Base-by-base conservation (phyloP, 2,797 vertebrate genomes). In the Gorsachius magnificus region DNA sequence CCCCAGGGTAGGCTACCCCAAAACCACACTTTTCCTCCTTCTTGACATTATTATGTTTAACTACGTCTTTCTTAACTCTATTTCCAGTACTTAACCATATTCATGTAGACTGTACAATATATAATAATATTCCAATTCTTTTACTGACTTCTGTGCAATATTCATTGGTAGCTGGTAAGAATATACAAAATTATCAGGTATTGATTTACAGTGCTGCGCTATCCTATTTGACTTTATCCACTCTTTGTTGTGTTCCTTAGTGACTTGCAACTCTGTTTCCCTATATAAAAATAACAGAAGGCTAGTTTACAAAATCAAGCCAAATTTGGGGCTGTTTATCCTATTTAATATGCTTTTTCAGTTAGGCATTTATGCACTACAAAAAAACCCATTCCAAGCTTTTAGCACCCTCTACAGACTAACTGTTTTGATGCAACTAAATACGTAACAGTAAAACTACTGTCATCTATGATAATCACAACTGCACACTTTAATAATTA, bases 391-490 rank as follows among this genome's bases (percentile, higher is more conserved):
- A 98, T 94, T 97, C 97, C 95, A 97, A 98, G 97, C 97, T 96
- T 98, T 91, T 94, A 98, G 98, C 98, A 98, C 98, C 98, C 98
- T 98, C 98, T 98, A 95, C 97, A 98, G 98, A 98, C 93, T 83
- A 97, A 93, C 28, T 81, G 78, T 63, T 94, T 96, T 87, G 85
- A 97, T 93, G 75, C 95, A 97, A 63, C 82, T 83, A 81, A 46
- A 83, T 1, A 66, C 8, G 6, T 6, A 87, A 78, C 22, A 87
- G 69, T 64, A 58, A 89, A 70, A 75, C 19, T 58, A 83, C 1
- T 46, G 8, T 43, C 56, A 31, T 15, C 9, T 57, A 45, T 12
- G 28, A 84, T 50, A 94, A 28, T 31, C 53, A 50, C n/a, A 77
- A 91, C 20, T 81, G 51, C 22, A 35, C 9, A 74, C 20, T 56